Base-by-base conservation (phyloP, 2,113 vertebrate species). In the Clarias batrachus region DNA sequence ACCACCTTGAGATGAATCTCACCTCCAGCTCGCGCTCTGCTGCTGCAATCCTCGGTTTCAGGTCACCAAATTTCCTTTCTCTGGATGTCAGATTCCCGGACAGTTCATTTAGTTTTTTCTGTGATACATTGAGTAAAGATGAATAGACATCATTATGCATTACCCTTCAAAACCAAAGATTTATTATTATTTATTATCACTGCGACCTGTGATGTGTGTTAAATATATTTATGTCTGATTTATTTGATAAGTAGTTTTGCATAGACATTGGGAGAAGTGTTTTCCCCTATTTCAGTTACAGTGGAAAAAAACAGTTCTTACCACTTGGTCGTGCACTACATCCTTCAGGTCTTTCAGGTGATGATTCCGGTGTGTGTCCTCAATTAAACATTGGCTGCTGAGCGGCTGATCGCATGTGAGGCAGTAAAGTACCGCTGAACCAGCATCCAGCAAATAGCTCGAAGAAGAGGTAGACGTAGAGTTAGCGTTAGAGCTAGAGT, bases 391-490 rank as follows among this genome's bases (percentile, higher is more conserved):
- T 21, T 8, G 14, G 81, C 60, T 66, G 41, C 81, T 52, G 81
- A 82, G 81, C 3, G 81, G 23, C 3, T 27, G 81, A 65, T 82
- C 60, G 37, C 81, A 82, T 3, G 81, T 82, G 60, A 52, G 23
- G 81, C 81, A 82, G 60, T 82, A 82, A 52, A 82, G 6, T 8
- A 82, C 81, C 23, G 81, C 81, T 1, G 81, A 48, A 27, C 62
- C 81, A 13, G 81, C 62, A 11, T 66, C 5, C 12, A 52, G 7
- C 11, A 23, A 1, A 5, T 23, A 66, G 23, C 13, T n/a, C 13
- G 59, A 65, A 0, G 6, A 2, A 1, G 0, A 41, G 41, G 6
- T 41, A 41, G 41, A 41, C 41, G 4, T 4, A 41, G 41, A 48
- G 48, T 1, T 48, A 48, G 41, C 3, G 41, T 6, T 41, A 41